Base-by-base conservation (phyloP, 2,888 invertebrate genomes). In the Alsophila aescularia region DNA sequence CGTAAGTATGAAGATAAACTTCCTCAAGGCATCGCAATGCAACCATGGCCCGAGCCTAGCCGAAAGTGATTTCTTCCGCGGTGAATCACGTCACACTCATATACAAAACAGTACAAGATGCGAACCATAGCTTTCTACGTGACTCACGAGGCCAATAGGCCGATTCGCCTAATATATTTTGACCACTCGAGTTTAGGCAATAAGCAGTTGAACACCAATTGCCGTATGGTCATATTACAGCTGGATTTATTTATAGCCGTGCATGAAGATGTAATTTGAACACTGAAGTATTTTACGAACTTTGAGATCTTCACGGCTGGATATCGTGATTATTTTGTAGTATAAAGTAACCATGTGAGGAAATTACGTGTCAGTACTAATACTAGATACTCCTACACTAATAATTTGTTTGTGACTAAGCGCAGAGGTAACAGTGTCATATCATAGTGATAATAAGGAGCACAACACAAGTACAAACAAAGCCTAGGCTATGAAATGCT, bases 51-150 rank as follows among this genome's bases (percentile, higher is more conserved):
- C 58, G 51, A 54, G 50, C 41, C 49, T 51, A 54, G 62, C 64
- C 60, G 74, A 76, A 77, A 77, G 74, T 73, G 72, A 70, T 72
- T 64, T 67, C 72, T 74, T 72, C 67, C 67, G 64, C 49, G 37
- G 53, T 77, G 77, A 77, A 62, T 77, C 77, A 77, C 60, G 51
- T 57, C 66, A 52, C 61, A 62, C 34, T 14, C 34, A 14, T 27
- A 9, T 10, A 6, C 64, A n/a, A n/a, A n/a, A n/a, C n/a, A n/a
- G n/a, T 18, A 18, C 64, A 60, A 44, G 39, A 37, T 14, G 41
- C 41, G 24, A 21, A 42, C 37, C 53, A 64, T 55, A 65, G 54
- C 66, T 74, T 73, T 75, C 70, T 55, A 69, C 18, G 45, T 75
- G 77, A 77, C 37, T 77, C 77, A 75, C 56, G 45, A 21, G 41